phyloP scores from a whole-genome alignment of 1,140 invertebrate genomes.

The Matsumurasca onukii region DNA sequence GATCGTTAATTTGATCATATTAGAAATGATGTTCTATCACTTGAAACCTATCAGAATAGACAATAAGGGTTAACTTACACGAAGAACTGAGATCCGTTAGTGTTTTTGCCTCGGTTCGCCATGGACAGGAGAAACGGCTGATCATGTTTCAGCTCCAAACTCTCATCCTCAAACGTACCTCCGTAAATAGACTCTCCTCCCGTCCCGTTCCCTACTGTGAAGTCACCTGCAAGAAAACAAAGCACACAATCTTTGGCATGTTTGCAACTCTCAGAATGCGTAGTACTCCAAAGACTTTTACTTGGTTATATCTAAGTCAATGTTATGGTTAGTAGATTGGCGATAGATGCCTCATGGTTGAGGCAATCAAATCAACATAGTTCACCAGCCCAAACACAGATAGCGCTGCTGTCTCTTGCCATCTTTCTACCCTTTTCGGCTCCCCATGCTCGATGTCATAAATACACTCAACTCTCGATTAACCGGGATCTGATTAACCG shows the following conservation, averaged over 20 bases:
- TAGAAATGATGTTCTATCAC: too few relatives aligned
- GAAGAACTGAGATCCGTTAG: conserved; percentile 99
- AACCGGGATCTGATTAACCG: too few relatives aligned
- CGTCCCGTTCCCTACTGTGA: conserved; percentile 86
- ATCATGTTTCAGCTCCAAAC: conserved; percentile 88
- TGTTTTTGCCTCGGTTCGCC: conserved; percentile 95
- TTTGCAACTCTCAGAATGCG: not conserved
- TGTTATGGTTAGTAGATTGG: too few relatives aligned
- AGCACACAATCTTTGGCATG: not conserved
- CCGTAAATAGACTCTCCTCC: conserved; percentile 92
- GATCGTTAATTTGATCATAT: too few relatives aligned
- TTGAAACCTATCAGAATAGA: too few relatives aligned
- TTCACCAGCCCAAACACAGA: too few relatives aligned
- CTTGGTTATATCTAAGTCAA: not conserved
- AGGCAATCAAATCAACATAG: too few relatives aligned
- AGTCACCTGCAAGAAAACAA: conserved; percentile 67
- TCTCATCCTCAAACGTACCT: conserved; percentile 91
- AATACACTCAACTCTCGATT: too few relatives aligned
- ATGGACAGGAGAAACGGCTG: conserved; percentile 86
- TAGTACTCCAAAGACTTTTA: not conserved
- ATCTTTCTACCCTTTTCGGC: too few relatives aligned
- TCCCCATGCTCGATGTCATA: too few relatives aligned
- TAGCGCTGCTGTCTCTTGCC: too few relatives aligned
- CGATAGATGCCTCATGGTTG: too few relatives aligned
- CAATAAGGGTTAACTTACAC: conserved; percentile 73